Evolutionary conservation across 2,888 invertebrate species (phyloP), one percentile per base, ranked within the genome.

Genomic region (Phanerotoma sp.): DNA sequence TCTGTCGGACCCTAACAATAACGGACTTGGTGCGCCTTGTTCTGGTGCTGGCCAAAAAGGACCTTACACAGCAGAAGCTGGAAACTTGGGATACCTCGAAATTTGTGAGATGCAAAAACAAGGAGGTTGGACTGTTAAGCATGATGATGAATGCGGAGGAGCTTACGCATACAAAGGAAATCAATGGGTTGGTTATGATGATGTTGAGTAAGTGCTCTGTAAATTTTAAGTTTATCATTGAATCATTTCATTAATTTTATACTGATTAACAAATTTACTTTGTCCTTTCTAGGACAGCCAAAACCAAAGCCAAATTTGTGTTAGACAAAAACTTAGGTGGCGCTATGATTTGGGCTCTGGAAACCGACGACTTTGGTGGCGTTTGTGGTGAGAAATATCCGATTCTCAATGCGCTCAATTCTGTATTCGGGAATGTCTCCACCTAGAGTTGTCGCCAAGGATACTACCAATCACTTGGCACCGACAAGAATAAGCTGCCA

Each of bases 281-380:
- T 15, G 28, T 18, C 30, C 33, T 16, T 28, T n/a, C 64, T 67
- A 85, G 78, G 69, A 79, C 22, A 54, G 77, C 64, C 78, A 74
- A 61, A 74, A 80, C 28, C 69, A 80, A 70, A 61, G 77, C 49
- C 54, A 73, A 52, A 62, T 80, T 51, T 69, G 54, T 67, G 4
- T 66, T 69, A 4, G 30, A 62, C 1, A 38, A 62, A 38, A 69
- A 68, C 33, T 69, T 85, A 50, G 81, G 80, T 50, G 91, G 89
- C 20, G 79, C 82, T 0, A 90, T 91, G 90, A 68, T 88, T 0
- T 92, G 91, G 91, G 87, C 88, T 38, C 79, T 91, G 9, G 92
- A 92, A 70, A 87, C 87, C 5, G 91, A 91, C 65, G 91, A 91
- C 68, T 88, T 88, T 66, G 77, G 70, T 10, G 88, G 86, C 0